Conservation (phyloP, 2,888 invertebrate genomes). For the Plagiodera versicolora region DNA sequence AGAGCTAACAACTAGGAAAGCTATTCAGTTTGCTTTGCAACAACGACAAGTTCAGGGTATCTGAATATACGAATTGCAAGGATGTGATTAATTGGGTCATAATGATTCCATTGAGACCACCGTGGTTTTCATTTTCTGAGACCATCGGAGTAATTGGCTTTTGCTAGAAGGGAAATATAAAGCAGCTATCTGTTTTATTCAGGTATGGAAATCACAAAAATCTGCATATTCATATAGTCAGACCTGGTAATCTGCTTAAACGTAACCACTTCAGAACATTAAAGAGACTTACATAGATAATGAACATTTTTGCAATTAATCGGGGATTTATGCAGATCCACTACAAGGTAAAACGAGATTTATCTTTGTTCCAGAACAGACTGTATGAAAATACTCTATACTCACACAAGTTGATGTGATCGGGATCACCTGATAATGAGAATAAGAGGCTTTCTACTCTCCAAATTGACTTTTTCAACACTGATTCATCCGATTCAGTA, state of each 20-base stretch:
- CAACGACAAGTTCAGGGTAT: not conserved
- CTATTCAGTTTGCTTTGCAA: not conserved
- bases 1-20: not conserved
- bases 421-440: not conserved
- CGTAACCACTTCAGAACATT: constrained; percentile 38
- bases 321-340: constrained; percentile 35
- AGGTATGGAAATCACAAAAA: constrained; percentile 27
- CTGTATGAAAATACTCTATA: not conserved
- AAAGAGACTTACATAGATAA: constrained; percentile 36
- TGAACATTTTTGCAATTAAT: constrained; percentile 39
- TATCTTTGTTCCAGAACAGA: constrained; percentile 18
- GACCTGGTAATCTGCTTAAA: constrained; percentile 35
- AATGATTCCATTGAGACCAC: too few relatives aligned
- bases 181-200: constrained; percentile 7
- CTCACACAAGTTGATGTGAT: not conserved
- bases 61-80: too few relatives aligned
- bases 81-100: too few relatives aligned
- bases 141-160: not conserved
- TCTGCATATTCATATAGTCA: constrained; percentile 40
- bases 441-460: too few relatives aligned
- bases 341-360: constrained; percentile 31
- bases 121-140: not conserved
- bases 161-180: constrained; percentile 7
- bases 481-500: too few relatives aligned
- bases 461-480: too few relatives aligned